Base-by-base conservation (phyloP, 2,797 vertebrate species). In the Dendrocincla fuliginosa region DNA sequence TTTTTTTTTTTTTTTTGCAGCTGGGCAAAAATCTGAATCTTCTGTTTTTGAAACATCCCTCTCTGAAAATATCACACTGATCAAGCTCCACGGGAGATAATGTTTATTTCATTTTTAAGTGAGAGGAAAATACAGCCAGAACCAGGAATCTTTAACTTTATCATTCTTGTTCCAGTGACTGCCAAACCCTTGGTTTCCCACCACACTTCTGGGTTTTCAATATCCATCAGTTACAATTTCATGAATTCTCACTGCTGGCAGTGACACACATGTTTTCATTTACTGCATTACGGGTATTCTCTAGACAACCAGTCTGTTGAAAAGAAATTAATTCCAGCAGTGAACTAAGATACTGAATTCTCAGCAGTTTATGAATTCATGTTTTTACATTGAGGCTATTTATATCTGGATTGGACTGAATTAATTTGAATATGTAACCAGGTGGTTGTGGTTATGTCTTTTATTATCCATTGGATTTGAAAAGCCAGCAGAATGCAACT, bases 301-400 rank as follows among this genome's bases (percentile, higher is more conserved):
- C 96, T 85, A 97, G 97, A 97, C 96, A 97, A 47, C 79, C 79
- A 90, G 97, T 96, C 97, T 97, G 95, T 92, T 96, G 96, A 96
- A 97, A 96, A 98, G 96, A 97, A 98, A 97, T 97, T 95, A 97
- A 97, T 97, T 96, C 97, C 96, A 97, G 97, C 94, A 95, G 94
- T 91, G 94, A 97, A 91, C 95, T 78, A 49, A 81, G 93, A 97
- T 97, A 93, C 91, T 94, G 95, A 97, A 96, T 97, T 96, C 97
- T 98, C 97, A 97, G 97, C 97, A 96, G 83, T 96, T 97, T 95
- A 93, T 92, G 90, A 93, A 96, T 93, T 96, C 92, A 86, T 95
- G 96, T 97, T 96, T 96, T 96, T 96, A 87, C 70, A 90, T 95
- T 61, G 89, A 96, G 77, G 60, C 96, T 97, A 97, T 97, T 97